phyloP scores from a whole-genome alignment of 2,888 invertebrate genomes.

The Phalangium opilio region DNA sequence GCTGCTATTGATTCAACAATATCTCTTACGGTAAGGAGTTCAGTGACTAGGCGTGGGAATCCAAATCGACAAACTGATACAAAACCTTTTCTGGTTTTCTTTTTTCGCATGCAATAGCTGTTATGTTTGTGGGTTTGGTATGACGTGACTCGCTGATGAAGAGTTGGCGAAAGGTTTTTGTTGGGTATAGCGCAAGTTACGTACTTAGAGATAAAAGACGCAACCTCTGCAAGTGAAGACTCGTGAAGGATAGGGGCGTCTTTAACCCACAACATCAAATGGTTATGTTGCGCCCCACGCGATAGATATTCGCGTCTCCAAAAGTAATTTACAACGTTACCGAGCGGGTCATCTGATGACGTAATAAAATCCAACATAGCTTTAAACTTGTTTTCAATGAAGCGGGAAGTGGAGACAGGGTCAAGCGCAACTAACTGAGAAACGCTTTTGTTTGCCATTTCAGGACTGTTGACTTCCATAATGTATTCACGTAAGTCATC shows the following conservation, averaged over 20 bases:
- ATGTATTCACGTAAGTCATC: background rate
- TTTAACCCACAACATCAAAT: constrained; percentile 1
- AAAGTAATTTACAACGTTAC: background rate
- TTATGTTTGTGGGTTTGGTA: constrained; percentile 2
- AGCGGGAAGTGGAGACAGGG: background rate
- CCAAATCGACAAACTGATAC: constrained; percentile 1
- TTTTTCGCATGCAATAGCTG: background rate
- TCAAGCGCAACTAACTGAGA: background rate
- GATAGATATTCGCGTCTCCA: constrained; percentile 3
- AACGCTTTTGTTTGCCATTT: background rate
- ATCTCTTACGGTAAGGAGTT: too few relatives aligned
- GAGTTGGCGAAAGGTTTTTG: background rate
- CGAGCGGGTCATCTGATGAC: background rate
- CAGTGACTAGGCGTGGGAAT: too few relatives aligned
- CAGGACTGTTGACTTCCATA: background rate
- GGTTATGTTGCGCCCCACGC: constrained; percentile 1
- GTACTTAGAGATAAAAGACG: constrained; percentile 1
- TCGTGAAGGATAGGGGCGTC: background rate
- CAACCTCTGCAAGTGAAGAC: background rate
- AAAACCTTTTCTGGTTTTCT: background rate
- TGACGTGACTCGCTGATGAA: background rate
- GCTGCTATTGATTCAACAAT: background rate
- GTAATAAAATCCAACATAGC: constrained; percentile 1
- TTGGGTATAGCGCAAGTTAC: background rate
- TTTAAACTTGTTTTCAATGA: constrained; percentile 3